These are phyloP conservation scores for Balanococcus diminutus DNA, from an alignment of 2,888 invertebrate species.

Conservation along the genomic window DNA sequence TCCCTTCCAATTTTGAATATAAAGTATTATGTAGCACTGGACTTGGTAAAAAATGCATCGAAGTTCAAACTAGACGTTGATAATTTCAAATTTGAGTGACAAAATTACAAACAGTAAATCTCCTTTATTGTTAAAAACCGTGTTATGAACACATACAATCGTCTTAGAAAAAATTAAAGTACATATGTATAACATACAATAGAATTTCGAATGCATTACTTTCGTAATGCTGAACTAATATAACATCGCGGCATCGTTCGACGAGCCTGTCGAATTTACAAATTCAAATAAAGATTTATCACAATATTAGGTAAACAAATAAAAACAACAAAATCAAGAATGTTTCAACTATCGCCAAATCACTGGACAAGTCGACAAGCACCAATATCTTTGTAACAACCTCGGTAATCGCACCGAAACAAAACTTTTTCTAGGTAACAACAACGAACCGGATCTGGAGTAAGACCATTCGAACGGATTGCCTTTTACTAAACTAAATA, in stretches of 20 bases:
- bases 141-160: slow-evolving; percentile 55
- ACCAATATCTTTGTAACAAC: slow-evolving; percentile 6
- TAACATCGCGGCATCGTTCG: neutral
- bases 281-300: neutral
- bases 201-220: slow-evolving; percentile 52
- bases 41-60: too few relatives aligned
- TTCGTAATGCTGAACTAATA: slow-evolving; percentile 44
- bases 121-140: slow-evolving; percentile 33
- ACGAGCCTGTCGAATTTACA: slow-evolving; percentile 5
- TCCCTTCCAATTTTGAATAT: too few relatives aligned
- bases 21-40: too few relatives aligned
- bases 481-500: neutral
- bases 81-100: too few relatives aligned
- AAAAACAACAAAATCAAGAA: slow-evolving; percentile 9
- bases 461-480: neutral
- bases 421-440: neutral
- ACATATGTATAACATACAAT: slow-evolving; percentile 55
- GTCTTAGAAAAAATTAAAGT: slow-evolving; percentile 38
- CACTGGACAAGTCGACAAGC: slow-evolving; percentile 26
- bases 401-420: neutral
- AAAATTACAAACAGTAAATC: neutral
- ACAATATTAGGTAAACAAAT: slow-evolving; percentile 39
- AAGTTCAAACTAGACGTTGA: too few relatives aligned
- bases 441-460: neutral
- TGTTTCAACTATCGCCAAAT: neutral